Evolutionary conservation across 2,113 vertebrate species (phyloP).

Genomic region (Nycticryphes semicollaris): DNA sequence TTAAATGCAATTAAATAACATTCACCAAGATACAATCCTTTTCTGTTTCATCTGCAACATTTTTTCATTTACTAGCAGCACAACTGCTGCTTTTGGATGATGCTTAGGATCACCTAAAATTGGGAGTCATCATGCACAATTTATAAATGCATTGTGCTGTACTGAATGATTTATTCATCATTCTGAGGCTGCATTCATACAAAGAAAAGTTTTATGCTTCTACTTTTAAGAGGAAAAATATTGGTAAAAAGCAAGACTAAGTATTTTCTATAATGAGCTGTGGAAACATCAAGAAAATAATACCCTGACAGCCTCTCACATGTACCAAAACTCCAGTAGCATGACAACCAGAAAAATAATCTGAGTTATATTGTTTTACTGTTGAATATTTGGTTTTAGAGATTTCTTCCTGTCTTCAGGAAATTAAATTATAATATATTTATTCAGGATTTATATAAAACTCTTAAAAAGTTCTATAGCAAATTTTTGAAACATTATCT

Average conservation of each 20-base stretch:
- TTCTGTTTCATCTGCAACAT: background rate
- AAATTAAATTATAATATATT: background rate
- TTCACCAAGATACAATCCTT: background rate
- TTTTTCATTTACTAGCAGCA: background rate
- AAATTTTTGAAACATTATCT: background rate
- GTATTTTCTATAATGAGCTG: background rate
- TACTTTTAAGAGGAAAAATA: background rate
- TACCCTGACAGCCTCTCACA: background rate
- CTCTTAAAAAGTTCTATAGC: background rate
- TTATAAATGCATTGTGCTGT: background rate
- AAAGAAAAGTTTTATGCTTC: background rate
- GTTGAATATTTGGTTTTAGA: background rate
- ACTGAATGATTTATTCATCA: background rate
- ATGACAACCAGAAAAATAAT: background rate
- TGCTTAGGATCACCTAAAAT: background rate
- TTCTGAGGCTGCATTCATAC: background rate
- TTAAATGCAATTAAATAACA: background rate
- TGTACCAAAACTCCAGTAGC: background rate
- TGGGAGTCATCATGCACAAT: background rate
- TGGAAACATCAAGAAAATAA: background rate
- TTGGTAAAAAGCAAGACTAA: background rate
- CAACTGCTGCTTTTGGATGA: background rate
- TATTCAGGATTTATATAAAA: background rate
- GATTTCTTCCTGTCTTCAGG: background rate
- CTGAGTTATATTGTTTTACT: background rate